Evolutionary conservation across 2,888 invertebrate genomes (phyloP), one percentile per base, ranked within the genome.

Genomic region (Melieria omissa): DNA sequence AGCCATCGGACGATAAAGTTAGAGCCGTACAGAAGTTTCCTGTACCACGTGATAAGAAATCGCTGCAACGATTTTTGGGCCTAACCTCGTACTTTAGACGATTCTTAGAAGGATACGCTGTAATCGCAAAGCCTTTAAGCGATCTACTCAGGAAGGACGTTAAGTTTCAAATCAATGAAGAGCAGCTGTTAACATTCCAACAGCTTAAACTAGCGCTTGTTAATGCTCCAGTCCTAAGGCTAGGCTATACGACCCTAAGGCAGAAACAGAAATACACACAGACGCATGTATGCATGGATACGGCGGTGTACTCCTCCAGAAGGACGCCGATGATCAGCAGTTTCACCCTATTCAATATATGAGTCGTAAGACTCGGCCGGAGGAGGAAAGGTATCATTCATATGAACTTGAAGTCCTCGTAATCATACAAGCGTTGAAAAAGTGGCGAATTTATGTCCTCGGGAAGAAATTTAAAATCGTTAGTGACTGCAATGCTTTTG

Each of bases 51-150:
- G 72, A 75, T 16, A 64, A 72, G 60, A 76, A 76, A 58, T 67
- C 66, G 4, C 52, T 77, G 47, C 74, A 77, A 61, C 64, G 75
- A 49, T 76, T 72, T 72, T 63, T 77, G 10, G 76, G 78, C 5
- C 54, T 77, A 5, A 74, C 75, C 4, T 74, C 71, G 10, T 77
- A 74, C 65, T 76, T 77, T 44, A 55, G 73, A 6, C 62, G 70
- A 52, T 77, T 76, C 57, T 55, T 74, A 3, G 55, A 54, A 47
- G 47, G 69, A 29, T 75, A 72, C 16, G 73, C 84, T 1, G 55
- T 76, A 44, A 80, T 83, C 14, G 84, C 85, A 4, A 81, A 78
- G 70, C 83, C 82, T 8, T 70, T 85, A 60, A 82, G 85, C 16
- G 16, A 16, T 16, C 16, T 16, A 16, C 16, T 16, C 2, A 16